Percentiles rank a stretch among this genome's conserved stretches.
These are phyloP conservation scores for Antechinus stuartii DNA, from an alignment of 2,113 vertebrate species.

Conservation along the genomic window DNA sequence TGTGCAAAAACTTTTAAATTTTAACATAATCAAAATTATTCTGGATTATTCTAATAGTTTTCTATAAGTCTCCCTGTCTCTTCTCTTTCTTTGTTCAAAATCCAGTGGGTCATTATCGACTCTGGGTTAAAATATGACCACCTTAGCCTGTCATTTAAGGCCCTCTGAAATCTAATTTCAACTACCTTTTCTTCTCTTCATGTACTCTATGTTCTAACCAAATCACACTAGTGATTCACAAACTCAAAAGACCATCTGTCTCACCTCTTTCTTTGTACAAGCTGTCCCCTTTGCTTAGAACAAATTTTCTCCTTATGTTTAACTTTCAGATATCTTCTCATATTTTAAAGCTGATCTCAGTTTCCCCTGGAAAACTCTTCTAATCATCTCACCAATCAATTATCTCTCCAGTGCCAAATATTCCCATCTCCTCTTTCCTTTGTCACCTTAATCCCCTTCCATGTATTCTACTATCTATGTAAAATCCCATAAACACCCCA, in stretches of 20 bases:
- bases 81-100: neutral
- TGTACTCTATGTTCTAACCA: neutral
- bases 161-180: neutral
- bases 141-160: neutral
- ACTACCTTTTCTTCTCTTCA: neutral
- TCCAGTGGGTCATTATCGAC: neutral
- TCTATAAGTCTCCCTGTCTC: neutral
- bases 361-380: neutral
- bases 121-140: neutral
- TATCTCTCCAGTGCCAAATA: neutral
- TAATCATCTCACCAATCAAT: neutral
- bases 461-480: neutral
- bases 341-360: neutral
- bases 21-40: neutral
- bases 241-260: neutral
- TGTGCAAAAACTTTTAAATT: no score
- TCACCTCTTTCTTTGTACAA: neutral
- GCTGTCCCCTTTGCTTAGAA: neutral
- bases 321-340: neutral
- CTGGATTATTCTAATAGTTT: neutral
- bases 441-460: neutral
- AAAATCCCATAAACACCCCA: neutral
- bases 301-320: neutral
- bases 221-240: neutral
- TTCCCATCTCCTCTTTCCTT: neutral